Evolutionary conservation across 2,888 invertebrate species (phyloP).

Genomic region (Caenorhabditis imperialis): DNA sequence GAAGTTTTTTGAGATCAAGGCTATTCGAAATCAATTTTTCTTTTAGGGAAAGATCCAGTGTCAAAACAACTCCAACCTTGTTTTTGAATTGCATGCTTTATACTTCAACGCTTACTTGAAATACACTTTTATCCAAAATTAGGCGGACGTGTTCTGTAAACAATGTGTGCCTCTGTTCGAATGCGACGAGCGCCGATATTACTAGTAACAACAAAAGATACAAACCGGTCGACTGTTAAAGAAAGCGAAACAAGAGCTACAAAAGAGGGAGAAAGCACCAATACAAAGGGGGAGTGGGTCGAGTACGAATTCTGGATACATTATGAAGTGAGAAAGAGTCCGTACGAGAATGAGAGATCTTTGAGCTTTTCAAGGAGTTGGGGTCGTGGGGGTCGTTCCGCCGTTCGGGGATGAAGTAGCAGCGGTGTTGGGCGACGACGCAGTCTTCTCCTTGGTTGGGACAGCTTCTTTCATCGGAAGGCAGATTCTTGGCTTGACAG

Average conservation of each 20-base stretch:
- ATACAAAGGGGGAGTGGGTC: conserved; percentile 10
- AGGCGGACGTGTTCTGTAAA: background rate
- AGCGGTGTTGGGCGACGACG: conserved; percentile 12
- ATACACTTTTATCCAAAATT: too few relatives aligned
- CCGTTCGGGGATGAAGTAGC: conserved; percentile 11
- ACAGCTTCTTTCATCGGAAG: conserved; percentile 65
- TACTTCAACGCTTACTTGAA: too few relatives aligned
- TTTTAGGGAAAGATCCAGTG: too few relatives aligned
- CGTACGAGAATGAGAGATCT: conserved; percentile 21
- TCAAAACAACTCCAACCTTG: too few relatives aligned
- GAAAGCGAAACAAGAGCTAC: conserved; percentile 31
- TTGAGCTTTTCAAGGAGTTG: conserved; percentile 12
- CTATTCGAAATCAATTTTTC: too few relatives aligned
- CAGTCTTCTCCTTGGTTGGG: conserved; percentile 25
- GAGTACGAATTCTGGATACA: conserved; percentile 9
- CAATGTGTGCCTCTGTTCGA: background rate
- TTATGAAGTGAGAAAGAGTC: conserved; percentile 8
- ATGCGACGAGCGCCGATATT: conserved; percentile 1
- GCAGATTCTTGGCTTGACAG: conserved; percentile 75
- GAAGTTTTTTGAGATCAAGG: too few relatives aligned
- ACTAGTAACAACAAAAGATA: conserved; percentile 39
- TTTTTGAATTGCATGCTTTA: too few relatives aligned
- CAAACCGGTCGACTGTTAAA: conserved; percentile 29
- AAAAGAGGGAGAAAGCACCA: conserved; percentile 15
- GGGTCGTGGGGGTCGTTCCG: conserved; percentile 16